phyloP scores from a whole-genome alignment of 2,113 vertebrate species.

The Tupaia chinensis region DNA sequence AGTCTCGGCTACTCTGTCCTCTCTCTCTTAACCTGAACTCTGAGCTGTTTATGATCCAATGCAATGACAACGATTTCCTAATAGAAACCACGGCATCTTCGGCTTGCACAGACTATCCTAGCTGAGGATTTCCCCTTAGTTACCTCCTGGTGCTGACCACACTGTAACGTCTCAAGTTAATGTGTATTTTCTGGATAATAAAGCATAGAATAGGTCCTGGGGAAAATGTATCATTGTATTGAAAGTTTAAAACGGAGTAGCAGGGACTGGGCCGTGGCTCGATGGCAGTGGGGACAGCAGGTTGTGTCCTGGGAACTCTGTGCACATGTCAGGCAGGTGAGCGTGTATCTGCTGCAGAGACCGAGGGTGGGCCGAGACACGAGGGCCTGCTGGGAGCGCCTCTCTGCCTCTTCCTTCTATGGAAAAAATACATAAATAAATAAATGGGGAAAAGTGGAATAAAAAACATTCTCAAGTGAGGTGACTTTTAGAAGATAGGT shows the following conservation, averaged over 20 bases:
- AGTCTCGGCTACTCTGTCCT: neutral
- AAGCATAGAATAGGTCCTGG: neutral
- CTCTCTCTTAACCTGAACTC: neutral
- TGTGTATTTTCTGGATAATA: neutral
- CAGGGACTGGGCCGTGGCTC: no score
- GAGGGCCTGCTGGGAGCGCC: no score
- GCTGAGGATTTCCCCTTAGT: neutral
- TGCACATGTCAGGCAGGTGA: no score
- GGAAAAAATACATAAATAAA: no score
- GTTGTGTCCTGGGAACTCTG: no score
- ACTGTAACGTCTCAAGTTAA: slow-evolving; percentile 20
- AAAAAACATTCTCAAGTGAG: neutral
- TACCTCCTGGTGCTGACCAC: neutral
- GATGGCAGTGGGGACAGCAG: no score
- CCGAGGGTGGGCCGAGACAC: no score
- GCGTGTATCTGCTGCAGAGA: no score
- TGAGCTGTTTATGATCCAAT: neutral
- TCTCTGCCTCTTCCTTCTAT: no score
- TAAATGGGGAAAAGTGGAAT: neutral
- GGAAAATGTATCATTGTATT: neutral
- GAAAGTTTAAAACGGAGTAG: neutral
- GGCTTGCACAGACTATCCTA: neutral
- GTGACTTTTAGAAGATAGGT: neutral
- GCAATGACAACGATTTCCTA: neutral
- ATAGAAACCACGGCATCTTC: neutral